Percentiles rank a stretch among this genome's conserved stretches.
phyloP scores from a whole-genome alignment of 2,888 invertebrate genomes.

The Lydus trimaculatus region DNA sequence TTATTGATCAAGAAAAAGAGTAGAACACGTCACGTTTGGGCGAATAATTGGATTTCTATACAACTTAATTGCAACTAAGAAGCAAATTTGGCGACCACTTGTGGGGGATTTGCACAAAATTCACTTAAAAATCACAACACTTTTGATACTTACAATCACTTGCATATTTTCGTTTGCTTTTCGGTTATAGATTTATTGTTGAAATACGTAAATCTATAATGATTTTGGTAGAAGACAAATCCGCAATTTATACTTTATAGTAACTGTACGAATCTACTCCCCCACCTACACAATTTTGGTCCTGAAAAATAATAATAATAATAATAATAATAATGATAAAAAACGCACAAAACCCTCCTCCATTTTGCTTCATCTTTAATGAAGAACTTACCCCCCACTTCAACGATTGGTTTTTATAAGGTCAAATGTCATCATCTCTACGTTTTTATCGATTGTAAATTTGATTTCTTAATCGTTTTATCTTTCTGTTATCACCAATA shows the following conservation, averaged over 20 bases:
- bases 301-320: conserved; percentile 17
- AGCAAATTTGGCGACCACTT: too few relatives aligned
- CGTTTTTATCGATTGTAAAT: neutral
- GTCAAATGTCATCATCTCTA: conserved; percentile 23
- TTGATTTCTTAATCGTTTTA: neutral
- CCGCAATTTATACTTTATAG: conserved; percentile 30
- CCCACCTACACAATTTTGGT: conserved; percentile 27
- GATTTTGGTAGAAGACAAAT: conserved; percentile 25
- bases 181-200: conserved; percentile 9
- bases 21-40: neutral
- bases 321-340: too few relatives aligned
- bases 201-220: conserved; percentile 16
- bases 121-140: conserved; percentile 8
- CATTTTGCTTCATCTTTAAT: conserved; percentile 26
- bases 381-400: conserved; percentile 29
- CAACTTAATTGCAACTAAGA: too few relatives aligned
- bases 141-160: conserved; percentile 29
- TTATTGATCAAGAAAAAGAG: neutral
- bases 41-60: neutral
- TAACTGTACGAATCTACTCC: conserved; percentile 16
- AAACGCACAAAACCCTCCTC: conserved; percentile 15
- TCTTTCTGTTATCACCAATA: too few relatives aligned
- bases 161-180: conserved; percentile 18
- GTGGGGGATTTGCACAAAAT: neutral
- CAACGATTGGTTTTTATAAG: conserved; percentile 13